Base-by-base conservation (phyloP, 2,113 vertebrate genomes). In the Nannospalax galili region DNA sequence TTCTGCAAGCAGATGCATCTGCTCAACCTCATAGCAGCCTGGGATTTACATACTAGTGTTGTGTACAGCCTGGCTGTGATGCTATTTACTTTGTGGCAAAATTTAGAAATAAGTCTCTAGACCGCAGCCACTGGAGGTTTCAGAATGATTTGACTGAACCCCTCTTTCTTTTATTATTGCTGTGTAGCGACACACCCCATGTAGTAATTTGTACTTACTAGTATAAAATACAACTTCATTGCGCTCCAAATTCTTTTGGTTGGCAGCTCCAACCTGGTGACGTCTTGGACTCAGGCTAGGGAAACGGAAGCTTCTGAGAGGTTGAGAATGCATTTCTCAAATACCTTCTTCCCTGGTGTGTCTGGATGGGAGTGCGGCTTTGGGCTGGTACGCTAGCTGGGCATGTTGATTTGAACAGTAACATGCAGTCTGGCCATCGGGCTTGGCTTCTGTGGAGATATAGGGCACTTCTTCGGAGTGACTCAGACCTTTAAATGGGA, bases 41-140 rank as follows among this genome's bases (percentile, higher is more conserved):
- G 73, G 73, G 45, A 73, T 96, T 90, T 93, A 67, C 52, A 93
- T 24, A n/a, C 5, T 1, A 62, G 42, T 1, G 9, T 37, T 77
- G 28, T 92, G 26, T 30, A 42, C 35, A 84, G 37, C 15, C 56
- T 80, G 45, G 32, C 35, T 90, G 22, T 32, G 37, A 73, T 17
- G 4, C 16, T n/a, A 89, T 87, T 74, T 20, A 84, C 22, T 96
- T 67, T 74, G n/a, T 2, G 70, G 45, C 24, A 64, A 26, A 90
- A 69, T 82, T 95, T 80, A 87, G 75, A 85, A 93, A 45, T 56
- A 82, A 87, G 16, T 14, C 22, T 96, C 72, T 90, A 56, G 12
- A 72, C 30, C 40, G 22, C 24, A 74, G 16, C 58, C 40, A 52
- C 42, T 70, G 42, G 52, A 69, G 40, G 52, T 84, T 19, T 92